A percentile compares a stretch with the other conserved stretches of the same genome.
Evolutionary conservation across 2,888 invertebrate genomes (phyloP).

Genomic region (Hipparchia sbordonii): DNA sequence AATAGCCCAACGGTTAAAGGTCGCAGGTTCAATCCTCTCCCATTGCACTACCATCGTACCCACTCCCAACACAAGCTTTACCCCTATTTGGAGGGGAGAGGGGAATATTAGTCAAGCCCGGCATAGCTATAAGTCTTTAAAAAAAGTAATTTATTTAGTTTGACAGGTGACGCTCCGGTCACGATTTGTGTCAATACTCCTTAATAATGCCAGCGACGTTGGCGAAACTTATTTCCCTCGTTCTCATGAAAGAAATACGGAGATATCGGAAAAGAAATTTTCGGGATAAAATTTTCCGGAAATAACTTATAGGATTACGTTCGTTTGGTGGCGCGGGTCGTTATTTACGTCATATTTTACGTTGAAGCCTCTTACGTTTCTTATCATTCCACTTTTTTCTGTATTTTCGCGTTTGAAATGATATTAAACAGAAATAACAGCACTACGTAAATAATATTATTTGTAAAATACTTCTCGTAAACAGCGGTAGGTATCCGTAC

Average conservation of each 20-base stretch:
- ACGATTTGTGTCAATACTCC: too few relatives aligned
- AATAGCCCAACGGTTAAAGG: too few relatives aligned
- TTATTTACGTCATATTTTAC: constrained; percentile 14
- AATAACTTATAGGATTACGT: constrained; percentile 13
- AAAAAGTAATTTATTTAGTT: too few relatives aligned
- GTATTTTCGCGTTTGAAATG: neutral
- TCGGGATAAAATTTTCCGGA: constrained; percentile 7
- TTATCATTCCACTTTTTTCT: constrained; percentile 1
- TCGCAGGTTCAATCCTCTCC: too few relatives aligned
- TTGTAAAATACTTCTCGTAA: too few relatives aligned
- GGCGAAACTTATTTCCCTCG: constrained; percentile 1
- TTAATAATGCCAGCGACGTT: neutral
- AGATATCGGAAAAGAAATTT: constrained; percentile 7
- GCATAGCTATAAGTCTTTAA: too few relatives aligned
- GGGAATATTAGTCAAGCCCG: too few relatives aligned
- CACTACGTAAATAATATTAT: neutral
- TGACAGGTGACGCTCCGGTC: too few relatives aligned
- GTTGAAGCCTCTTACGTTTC: constrained; percentile 7
- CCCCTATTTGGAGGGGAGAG: too few relatives aligned
- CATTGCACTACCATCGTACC: too few relatives aligned
- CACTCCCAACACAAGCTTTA: too few relatives aligned
- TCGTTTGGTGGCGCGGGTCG: neutral
- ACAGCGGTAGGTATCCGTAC: too few relatives aligned
- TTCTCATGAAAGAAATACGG: neutral
- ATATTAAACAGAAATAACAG: neutral